These are phyloP conservation scores for Nansenia antarctica DNA, from an alignment of 2,113 vertebrate species.

Conservation along the genomic window DNA sequence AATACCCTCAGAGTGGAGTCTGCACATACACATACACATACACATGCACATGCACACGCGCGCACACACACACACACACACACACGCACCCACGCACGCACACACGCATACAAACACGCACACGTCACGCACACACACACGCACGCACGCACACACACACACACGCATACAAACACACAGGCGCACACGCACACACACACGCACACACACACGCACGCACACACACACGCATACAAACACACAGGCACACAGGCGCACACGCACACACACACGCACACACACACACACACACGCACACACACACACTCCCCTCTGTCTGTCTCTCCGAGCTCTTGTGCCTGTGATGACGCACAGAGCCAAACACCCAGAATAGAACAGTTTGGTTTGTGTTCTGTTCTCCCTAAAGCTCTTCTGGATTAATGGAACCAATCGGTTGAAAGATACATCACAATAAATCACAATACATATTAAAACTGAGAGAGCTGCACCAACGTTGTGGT, in stretches of 20 bases:
- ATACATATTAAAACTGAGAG: too few relatives aligned
- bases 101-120: background rate
- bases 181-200: background rate
- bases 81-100: background rate
- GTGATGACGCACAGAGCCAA: slow-evolving; percentile 59
- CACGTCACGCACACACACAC: background rate
- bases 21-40: slow-evolving; percentile 49
- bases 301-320: slow-evolving; percentile 17
- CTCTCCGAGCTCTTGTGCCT: slow-evolving; percentile 50
- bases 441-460: too few relatives aligned
- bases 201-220: background rate
- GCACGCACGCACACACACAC: background rate
- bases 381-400: slow-evolving; percentile 33
- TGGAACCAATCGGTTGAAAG: slow-evolving; percentile 57
- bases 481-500: too few relatives aligned
- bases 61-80: slow-evolving; percentile 11
- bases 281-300: slow-evolving; percentile 10
- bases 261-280: slow-evolving; percentile 8
- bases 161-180: background rate
- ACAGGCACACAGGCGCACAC: background rate
- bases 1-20: slow-evolving; percentile 49
- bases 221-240: background rate
- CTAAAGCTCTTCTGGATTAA: slow-evolving; percentile 53
- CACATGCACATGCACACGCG: slow-evolving; percentile 33
- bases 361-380: slow-evolving; percentile 60